Evolutionary conservation across 2,797 vertebrate genomes (phyloP), one percentile per base, ranked within the genome.

Genomic region (Brachyrhaphis roseni): DNA sequence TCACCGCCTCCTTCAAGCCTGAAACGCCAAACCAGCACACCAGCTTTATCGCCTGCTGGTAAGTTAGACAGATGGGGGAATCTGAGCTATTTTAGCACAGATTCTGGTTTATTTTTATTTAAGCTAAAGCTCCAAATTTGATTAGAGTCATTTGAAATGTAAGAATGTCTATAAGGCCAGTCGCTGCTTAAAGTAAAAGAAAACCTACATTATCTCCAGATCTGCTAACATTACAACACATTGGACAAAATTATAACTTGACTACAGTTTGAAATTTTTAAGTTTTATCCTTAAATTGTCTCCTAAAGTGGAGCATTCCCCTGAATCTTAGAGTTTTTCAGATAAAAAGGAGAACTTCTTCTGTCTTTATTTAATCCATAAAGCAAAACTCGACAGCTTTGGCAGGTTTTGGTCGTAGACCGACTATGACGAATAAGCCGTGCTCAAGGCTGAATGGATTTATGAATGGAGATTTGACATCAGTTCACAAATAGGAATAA

Each of bases 1-100:
- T 97, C 97, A 23, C 94, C 97, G 43, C 95, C 96, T 82, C 93
- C 95, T 59, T 93, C 78, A 34, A 78, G 75, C 2, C 59, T 57
- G 13, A 75, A 78, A 31, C 78, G 80, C 8, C 70, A 77, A 47
- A 78, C 13, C 72, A 34, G 41, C 34, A 39, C 62, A 28, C 47
- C 23, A 0, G 28, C 75, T 76, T 55, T 34, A 4, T 74, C 85
- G 23, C 76, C 82, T 64, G 70, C 66, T 41, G 90, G 96, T 96
- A 75, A 88, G 93, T 73, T 49, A 6, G 45, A 74, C 46, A 55
- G 31, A 62, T 66, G 45, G 11, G 13, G 7, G 18, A 31, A 18
- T 12, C 12, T 18, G 1, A 5, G 45, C 45, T 13, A 11, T 39
- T 53, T 16, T 12, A 31, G 31, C 34, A 28, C 11, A 39, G 34